Evolutionary conservation across 2,888 invertebrate species (phyloP).

Genomic region (Cryptus viduatorius): DNA sequence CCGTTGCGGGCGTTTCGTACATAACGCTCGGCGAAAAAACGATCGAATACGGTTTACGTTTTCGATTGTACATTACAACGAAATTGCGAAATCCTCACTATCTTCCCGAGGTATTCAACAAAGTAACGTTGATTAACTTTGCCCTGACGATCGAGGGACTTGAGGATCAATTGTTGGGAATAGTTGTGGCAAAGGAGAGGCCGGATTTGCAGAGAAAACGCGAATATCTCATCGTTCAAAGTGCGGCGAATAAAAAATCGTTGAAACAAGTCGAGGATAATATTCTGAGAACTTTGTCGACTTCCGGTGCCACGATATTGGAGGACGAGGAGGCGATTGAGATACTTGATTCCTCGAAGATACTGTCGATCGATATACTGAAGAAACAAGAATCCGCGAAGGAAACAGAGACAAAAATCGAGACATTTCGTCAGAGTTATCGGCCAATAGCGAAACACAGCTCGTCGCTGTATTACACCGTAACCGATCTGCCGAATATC

Average conservation of each 20-base stretch:
- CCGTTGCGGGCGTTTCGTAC: constrained; percentile 90
- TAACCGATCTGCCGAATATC: constrained; percentile 93
- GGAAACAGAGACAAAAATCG: constrained; percentile 92
- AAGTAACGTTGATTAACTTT: constrained; percentile 94
- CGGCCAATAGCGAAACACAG: constrained; percentile 92
- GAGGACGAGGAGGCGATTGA: constrained; percentile 96
- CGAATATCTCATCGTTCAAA: constrained; percentile 91
- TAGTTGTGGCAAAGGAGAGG: constrained; percentile 93
- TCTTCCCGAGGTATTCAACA: constrained; percentile 93
- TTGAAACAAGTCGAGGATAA: constrained; percentile 94
- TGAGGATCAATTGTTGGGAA: constrained; percentile 93
- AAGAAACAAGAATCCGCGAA: constrained; percentile 92
- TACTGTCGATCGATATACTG: constrained; percentile 92
- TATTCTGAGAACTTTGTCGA: constrained; percentile 93
- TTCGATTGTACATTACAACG: constrained; percentile 92
- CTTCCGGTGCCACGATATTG: constrained; percentile 94
- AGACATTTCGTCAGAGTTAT: constrained; percentile 91
- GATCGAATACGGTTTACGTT: constrained; percentile 91
- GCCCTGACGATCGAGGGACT: constrained; percentile 93
- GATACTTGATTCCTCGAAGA: constrained; percentile 94
- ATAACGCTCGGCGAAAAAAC: constrained; percentile 92
- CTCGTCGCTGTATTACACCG: constrained; percentile 92
- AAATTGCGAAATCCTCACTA: constrained; percentile 94
- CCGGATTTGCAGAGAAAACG: constrained; percentile 94
- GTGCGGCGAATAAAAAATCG: constrained; percentile 92